Conservation (phyloP, 2,888 invertebrate species). For the Torymus aiolomorphi region DNA sequence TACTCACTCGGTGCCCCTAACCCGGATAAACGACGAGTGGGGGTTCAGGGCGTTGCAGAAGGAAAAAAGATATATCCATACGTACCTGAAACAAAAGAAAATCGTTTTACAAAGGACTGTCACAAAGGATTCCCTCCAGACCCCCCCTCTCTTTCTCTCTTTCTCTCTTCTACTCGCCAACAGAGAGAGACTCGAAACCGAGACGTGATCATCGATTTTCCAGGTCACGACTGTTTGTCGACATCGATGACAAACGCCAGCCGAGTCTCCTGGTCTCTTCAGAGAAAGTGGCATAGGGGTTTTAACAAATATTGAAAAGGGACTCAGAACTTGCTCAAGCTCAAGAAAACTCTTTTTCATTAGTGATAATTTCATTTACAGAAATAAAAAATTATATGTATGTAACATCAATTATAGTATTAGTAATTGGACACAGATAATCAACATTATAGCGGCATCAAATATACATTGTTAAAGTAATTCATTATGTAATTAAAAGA, state of each 20-base stretch:
- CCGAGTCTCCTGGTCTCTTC: background rate
- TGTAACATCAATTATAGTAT: too few species aligned
- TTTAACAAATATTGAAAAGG: constrained; percentile 26
- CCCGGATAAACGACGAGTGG: background rate
- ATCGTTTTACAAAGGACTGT: constrained; percentile 29
- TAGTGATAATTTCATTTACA: too few species aligned
- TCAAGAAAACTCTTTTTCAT: background rate
- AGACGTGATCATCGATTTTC: constrained; percentile 39
- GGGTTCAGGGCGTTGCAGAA: background rate
- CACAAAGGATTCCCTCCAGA: constrained; percentile 6
- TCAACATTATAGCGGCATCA: too few species aligned
- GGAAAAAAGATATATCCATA: constrained; percentile 50
- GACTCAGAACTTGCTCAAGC: background rate
- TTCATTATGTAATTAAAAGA: too few species aligned
- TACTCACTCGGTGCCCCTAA: constrained; percentile 18
- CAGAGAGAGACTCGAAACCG: background rate
- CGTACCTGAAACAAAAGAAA: constrained; percentile 63
- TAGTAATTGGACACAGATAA: too few species aligned
- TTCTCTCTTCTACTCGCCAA: background rate
- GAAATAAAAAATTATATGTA: too few species aligned
- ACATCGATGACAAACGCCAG: constrained; percentile 34
- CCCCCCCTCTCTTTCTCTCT: too few species aligned
- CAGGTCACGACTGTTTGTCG: constrained; percentile 34
- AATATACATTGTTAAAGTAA: too few species aligned
- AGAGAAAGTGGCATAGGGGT: background rate